phyloP scores from a whole-genome alignment of 2,797 vertebrate genomes.

The Natrix natrix region DNA sequence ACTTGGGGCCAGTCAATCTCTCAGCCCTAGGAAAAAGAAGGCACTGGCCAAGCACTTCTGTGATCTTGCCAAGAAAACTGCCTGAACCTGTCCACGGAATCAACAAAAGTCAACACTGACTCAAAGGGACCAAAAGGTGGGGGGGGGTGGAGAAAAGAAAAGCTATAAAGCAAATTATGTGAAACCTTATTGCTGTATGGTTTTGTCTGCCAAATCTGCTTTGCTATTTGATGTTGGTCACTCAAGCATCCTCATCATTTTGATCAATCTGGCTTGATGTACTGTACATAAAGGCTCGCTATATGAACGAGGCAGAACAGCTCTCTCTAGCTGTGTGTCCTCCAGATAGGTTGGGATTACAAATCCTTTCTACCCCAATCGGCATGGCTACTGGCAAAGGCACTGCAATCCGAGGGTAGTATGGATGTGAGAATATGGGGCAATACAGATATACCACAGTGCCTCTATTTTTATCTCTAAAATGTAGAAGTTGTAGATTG shows the following conservation, averaged over 20 bases:
- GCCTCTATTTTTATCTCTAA: not conserved
- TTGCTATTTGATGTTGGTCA: not conserved
- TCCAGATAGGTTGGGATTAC: not conserved
- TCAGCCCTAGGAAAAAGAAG: not conserved
- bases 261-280: not conserved
- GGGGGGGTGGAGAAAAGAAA: not conserved
- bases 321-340: not conserved
- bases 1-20: not conserved
- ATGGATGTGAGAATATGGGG: not conserved
- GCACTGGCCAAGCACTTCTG: not conserved
- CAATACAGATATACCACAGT: not conserved
- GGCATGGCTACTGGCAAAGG: not conserved
- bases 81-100: not conserved
- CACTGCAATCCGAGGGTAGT: not conserved
- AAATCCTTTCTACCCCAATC: not conserved
- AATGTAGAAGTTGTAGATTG: not conserved
- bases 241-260: not conserved
- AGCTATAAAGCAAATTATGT: not conserved
- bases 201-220: not conserved
- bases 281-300: not conserved
- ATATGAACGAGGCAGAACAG: not conserved
- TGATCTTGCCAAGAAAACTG: not conserved
- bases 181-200: not conserved
- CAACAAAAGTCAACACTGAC: not conserved
- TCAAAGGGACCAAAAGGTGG: not conserved